Percentiles rank a stretch among this genome's conserved stretches.
These are phyloP conservation scores for Poecilia gillii DNA, from an alignment of 2,797 vertebrate species.

Conservation along the genomic window DNA sequence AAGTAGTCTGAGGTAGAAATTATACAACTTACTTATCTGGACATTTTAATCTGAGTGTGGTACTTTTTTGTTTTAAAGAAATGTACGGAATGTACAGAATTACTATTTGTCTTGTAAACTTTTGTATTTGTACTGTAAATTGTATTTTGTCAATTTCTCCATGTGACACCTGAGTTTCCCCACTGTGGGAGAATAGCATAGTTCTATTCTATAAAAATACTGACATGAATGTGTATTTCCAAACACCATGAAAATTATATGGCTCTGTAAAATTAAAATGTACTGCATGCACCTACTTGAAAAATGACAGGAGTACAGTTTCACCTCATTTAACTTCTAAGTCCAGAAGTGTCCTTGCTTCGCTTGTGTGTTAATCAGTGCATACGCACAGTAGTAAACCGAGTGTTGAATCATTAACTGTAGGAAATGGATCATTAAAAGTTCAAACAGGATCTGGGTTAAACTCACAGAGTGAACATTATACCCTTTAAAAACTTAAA, in stretches of 20 bases:
- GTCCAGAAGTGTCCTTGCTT: slow-evolving; percentile 53
- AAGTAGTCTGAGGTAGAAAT: background rate
- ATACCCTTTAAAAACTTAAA: slow-evolving; percentile 82
- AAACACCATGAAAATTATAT: background rate
- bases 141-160: too few species aligned
- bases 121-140: too few species aligned
- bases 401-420: slow-evolving; percentile 84
- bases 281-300: background rate
- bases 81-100: too few species aligned
- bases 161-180: background rate
- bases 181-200: background rate
- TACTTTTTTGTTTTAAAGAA: too few species aligned
- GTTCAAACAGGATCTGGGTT: slow-evolving; percentile 84
- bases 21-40: background rate
- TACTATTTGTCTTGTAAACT: too few species aligned
- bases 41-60: too few species aligned
- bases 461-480: slow-evolving; percentile 82
- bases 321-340: slow-evolving; percentile 48
- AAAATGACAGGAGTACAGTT: slow-evolving; percentile 23
- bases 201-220: background rate
- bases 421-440: slow-evolving; percentile 86
- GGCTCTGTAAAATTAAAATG: slow-evolving; percentile 1
- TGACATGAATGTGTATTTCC: background rate
- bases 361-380: slow-evolving; percentile 67
- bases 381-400: slow-evolving; percentile 77